Evolutionary conservation across 2,888 invertebrate species (phyloP).

Genomic region (Pegoplata infirma): DNA sequence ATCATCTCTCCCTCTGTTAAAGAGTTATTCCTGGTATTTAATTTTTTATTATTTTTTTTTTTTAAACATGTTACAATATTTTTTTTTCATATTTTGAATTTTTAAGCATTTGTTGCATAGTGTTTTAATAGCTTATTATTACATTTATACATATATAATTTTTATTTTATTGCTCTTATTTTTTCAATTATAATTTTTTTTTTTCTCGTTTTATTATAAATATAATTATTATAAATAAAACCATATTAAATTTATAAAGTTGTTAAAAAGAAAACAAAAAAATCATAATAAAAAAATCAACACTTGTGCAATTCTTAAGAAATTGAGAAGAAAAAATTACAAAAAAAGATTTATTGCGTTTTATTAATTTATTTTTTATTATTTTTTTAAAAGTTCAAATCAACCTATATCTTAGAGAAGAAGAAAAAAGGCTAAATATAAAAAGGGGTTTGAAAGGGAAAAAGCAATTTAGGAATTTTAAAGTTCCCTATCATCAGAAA

Average conservation of each 20-base stretch:
- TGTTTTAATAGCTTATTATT: constrained; percentile 42
- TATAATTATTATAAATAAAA: constrained; percentile 40
- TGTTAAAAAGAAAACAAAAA: constrained; percentile 32
- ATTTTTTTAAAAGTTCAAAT: too few species aligned
- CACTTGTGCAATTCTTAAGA: constrained; percentile 60
- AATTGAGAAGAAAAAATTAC: constrained; percentile 34
- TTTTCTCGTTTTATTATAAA: constrained; percentile 40
- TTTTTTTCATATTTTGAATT: constrained; percentile 36
- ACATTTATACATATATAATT: constrained; percentile 30
- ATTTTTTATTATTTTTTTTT: constrained; percentile 28
- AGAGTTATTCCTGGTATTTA: constrained; percentile 23
- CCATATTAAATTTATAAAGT: constrained; percentile 40
- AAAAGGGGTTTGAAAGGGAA: too few species aligned
- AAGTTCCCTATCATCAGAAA: too few species aligned
- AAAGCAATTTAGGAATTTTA: too few species aligned
- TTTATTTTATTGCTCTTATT: constrained; percentile 26
- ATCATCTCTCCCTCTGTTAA: constrained; percentile 4
- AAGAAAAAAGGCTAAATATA: too few species aligned
- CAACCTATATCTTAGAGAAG: too few species aligned
- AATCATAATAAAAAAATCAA: constrained; percentile 46
- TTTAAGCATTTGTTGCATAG: constrained; percentile 49
- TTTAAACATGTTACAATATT: constrained; percentile 26
- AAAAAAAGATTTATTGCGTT: constrained; percentile 28
- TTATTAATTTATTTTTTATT: constrained; percentile 11
- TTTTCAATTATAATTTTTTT: constrained; percentile 22